These are phyloP conservation scores for Drosophila lutescens DNA, from an alignment of 2,888 invertebrate genomes.

Conservation along the genomic window DNA sequence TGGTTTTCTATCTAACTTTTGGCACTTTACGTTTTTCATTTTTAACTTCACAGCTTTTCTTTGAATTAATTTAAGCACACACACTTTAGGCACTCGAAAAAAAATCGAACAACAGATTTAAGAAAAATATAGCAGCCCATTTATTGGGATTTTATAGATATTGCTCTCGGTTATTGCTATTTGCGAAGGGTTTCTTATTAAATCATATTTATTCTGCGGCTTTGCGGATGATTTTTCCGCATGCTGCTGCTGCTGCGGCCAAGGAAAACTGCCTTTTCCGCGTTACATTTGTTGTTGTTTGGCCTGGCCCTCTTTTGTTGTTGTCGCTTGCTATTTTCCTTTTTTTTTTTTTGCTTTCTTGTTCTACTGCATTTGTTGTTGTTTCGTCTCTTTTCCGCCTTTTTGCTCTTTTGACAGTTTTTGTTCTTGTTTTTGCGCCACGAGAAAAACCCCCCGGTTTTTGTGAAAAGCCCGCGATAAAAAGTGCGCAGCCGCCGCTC, in stretches of 20 bases:
- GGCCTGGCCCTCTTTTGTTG: slow-evolving; percentile 31
- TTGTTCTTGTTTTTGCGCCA: background rate
- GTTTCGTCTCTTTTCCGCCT: slow-evolving; percentile 43
- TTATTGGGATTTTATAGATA: slow-evolving; percentile 15
- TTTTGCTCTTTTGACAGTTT: slow-evolving; percentile 65
- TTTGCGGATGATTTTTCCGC: slow-evolving; percentile 24
- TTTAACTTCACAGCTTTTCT: background rate
- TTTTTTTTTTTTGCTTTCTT: slow-evolving; percentile 30
- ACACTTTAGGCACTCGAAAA: slow-evolving; percentile 9
- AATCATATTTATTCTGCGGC: slow-evolving; percentile 13
- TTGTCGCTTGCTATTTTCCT: slow-evolving; percentile 20
- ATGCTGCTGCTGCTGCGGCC: slow-evolving; percentile 48
- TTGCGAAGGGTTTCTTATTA: background rate
- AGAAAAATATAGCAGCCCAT: slow-evolving; percentile 2
- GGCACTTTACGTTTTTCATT: background rate
- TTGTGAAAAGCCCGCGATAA: slow-evolving; percentile 3
- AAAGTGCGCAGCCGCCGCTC: slow-evolving; percentile 32
- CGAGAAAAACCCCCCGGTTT: background rate
- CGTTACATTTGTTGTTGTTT: slow-evolving; percentile 43
- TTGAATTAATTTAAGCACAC: background rate
- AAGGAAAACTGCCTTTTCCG: slow-evolving; percentile 39
- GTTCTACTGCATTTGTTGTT: slow-evolving; percentile 45
- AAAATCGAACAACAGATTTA: background rate
- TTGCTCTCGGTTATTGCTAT: slow-evolving; percentile 15
- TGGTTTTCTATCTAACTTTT: background rate